A percentile compares a stretch with the other conserved stretches of the same genome.
Evolutionary conservation across 2,113 vertebrate species (phyloP).

Genomic region (Rhabdomys dilectus): DNA sequence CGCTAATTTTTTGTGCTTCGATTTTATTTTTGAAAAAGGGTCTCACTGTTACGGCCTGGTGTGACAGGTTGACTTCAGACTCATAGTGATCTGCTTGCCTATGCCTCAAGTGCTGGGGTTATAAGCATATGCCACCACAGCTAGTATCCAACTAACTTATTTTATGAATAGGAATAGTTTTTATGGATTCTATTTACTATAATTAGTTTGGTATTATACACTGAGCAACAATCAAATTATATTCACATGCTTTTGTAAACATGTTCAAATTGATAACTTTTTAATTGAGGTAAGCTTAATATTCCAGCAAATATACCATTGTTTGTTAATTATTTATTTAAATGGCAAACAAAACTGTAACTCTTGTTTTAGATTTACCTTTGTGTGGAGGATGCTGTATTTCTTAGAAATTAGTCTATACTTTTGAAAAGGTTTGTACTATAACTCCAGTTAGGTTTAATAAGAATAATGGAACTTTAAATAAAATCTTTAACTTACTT

Average conservation of each 20-base stretch:
- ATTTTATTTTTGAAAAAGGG: background rate
- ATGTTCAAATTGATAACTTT: slow-evolving; percentile 40
- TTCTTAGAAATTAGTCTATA: slow-evolving; percentile 33
- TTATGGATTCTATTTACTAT: slow-evolving; percentile 5
- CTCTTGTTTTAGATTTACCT: slow-evolving; percentile 28
- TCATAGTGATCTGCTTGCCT: background rate
- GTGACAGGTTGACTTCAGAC: background rate
- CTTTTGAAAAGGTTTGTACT: background rate
- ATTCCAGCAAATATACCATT: background rate
- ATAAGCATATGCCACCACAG: background rate
- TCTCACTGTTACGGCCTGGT: background rate
- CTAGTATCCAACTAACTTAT: background rate
- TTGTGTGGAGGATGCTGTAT: background rate
- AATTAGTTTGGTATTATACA: slow-evolving; percentile 26
- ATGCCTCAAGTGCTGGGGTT: background rate
- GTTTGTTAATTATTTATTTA: slow-evolving; percentile 30
- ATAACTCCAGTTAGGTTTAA: slow-evolving; percentile 1
- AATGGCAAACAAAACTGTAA: background rate
- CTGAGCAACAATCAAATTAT: background rate
- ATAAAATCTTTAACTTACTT: background rate
- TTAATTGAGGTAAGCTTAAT: slow-evolving; percentile 27
- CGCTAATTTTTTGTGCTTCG: background rate
- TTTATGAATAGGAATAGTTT: slow-evolving; percentile 30
- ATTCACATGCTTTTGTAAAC: slow-evolving; percentile 35
- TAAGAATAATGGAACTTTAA: slow-evolving; percentile 57